Evolutionary conservation across 2,888 invertebrate genomes (phyloP).

Genomic region (Hypolimnas misippus): DNA sequence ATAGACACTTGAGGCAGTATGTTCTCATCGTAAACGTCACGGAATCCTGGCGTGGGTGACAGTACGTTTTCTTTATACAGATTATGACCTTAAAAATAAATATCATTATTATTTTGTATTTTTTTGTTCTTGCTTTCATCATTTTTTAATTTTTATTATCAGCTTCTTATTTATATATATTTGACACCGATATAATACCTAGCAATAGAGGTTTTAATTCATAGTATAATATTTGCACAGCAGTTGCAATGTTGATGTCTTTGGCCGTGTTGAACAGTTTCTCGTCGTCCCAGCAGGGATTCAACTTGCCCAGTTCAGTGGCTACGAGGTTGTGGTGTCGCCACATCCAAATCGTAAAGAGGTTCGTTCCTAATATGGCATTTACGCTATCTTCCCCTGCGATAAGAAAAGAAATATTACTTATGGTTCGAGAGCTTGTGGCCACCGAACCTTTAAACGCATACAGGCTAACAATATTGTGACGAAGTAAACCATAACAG

Average conservation of each 20-base stretch:
- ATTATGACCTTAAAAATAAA: conserved; percentile 47
- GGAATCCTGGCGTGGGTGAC: conserved; percentile 43
- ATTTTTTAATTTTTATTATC: too few relatives aligned
- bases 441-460: too few relatives aligned
- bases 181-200: conserved; percentile 42
- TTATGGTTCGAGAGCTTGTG: too few relatives aligned
- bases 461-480: too few relatives aligned
- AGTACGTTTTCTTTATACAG: conserved; percentile 48
- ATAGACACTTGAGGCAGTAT: conserved; percentile 48
- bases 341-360: conserved; percentile 52
- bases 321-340: conserved; percentile 56
- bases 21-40: conserved; percentile 49
- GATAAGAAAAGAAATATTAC: conserved; percentile 29
- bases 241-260: conserved; percentile 55
- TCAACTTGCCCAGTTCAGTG: conserved; percentile 44
- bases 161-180: too few relatives aligned
- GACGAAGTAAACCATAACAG: too few relatives aligned
- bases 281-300: conserved; percentile 58
- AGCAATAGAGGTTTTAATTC: conserved; percentile 50
- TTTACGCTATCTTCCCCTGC: conserved; percentile 44
- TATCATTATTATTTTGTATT: conserved; percentile 14
- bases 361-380: conserved; percentile 45
- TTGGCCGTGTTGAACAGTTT: conserved; percentile 51
- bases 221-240: conserved; percentile 50
- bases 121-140: too few relatives aligned